Evolutionary conservation across 2,113 vertebrate species (phyloP).

Genomic region (Oryzias woworae): DNA sequence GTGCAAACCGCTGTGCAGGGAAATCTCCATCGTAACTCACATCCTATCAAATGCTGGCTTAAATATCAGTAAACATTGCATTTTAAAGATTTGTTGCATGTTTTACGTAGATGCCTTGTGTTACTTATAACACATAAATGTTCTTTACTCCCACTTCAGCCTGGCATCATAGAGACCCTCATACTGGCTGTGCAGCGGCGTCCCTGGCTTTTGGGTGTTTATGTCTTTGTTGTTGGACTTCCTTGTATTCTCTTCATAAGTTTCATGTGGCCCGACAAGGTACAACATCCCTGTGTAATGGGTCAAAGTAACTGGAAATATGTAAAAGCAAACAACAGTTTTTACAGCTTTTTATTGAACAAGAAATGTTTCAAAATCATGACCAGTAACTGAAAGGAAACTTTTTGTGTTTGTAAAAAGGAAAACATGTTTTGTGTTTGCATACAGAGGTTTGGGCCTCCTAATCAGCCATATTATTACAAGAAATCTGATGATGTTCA

Average conservation of each 20-base stretch:
- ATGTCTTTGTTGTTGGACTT: conserved; percentile 78
- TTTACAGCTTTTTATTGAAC: not conserved
- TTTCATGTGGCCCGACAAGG: conserved; percentile 82
- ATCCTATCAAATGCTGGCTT: too few species aligned
- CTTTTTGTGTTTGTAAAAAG: not conserved
- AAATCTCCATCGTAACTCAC: too few species aligned
- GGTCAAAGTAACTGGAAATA: too few species aligned
- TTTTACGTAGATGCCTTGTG: too few species aligned
- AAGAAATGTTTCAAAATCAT: not conserved
- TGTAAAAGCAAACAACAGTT: too few species aligned
- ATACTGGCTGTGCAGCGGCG: conserved; percentile 63
- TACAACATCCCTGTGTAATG: conserved; percentile 20
- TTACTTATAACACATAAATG: too few species aligned
- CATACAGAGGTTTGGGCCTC: conserved; percentile 76
- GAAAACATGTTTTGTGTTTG: conserved; percentile 29
- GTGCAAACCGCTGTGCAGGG: too few species aligned
- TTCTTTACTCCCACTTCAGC: conserved; percentile 38
- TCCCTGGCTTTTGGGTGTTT: conserved; percentile 80
- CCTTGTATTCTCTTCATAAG: conserved; percentile 79
- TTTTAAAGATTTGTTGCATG: too few species aligned
- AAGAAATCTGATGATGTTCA: conserved; percentile 78
- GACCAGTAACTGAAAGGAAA: not conserved
- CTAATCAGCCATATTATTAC: conserved; percentile 76
- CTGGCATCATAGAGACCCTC: conserved; percentile 66
- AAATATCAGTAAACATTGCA: too few species aligned